Evolutionary conservation across 2,797 vertebrate genomes (phyloP).

Genomic region (Dromococcyx pavoninus): DNA sequence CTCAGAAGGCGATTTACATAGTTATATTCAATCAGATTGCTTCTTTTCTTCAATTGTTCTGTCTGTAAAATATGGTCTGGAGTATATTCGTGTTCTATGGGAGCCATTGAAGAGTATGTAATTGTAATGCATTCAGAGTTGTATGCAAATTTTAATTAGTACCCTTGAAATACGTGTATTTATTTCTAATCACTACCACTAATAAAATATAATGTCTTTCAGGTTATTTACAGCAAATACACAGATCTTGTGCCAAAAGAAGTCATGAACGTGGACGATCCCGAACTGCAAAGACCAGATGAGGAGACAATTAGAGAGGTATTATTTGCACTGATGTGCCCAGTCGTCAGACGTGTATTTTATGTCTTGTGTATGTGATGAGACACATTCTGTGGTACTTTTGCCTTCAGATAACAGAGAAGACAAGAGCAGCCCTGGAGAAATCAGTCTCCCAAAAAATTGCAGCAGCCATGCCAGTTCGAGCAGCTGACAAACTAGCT

Average conservation of each 20-base stretch:
- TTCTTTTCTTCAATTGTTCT: not conserved
- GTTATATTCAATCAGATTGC: not conserved
- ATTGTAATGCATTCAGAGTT: not conserved
- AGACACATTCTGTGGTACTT: not conserved
- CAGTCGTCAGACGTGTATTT: not conserved
- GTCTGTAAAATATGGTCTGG: not conserved
- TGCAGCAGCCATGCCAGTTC: conserved; percentile 97
- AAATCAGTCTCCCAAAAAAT: conserved; percentile 98
- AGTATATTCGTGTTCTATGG: not conserved
- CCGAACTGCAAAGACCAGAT: conserved; percentile 91
- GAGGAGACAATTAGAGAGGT: conserved; percentile 95
- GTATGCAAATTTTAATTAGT: not conserved
- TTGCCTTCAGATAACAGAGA: conserved; percentile 90
- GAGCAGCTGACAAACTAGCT: conserved; percentile 96
- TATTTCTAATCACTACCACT: conserved; percentile 32
- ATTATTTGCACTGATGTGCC: not conserved
- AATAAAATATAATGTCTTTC: conserved; percentile 54
- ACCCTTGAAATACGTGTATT: not conserved
- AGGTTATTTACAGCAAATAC: conserved; percentile 98
- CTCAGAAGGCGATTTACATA: not conserved
- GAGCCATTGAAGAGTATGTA: not conserved
- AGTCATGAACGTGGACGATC: conserved; percentile 89
- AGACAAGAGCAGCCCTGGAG: conserved; percentile 90
- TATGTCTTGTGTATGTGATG: not conserved
- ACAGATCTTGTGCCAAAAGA: conserved; percentile 97